These are phyloP conservation scores for Pyrocephalus nanus DNA, from an alignment of 2,797 vertebrate genomes.

Conservation along the genomic window DNA sequence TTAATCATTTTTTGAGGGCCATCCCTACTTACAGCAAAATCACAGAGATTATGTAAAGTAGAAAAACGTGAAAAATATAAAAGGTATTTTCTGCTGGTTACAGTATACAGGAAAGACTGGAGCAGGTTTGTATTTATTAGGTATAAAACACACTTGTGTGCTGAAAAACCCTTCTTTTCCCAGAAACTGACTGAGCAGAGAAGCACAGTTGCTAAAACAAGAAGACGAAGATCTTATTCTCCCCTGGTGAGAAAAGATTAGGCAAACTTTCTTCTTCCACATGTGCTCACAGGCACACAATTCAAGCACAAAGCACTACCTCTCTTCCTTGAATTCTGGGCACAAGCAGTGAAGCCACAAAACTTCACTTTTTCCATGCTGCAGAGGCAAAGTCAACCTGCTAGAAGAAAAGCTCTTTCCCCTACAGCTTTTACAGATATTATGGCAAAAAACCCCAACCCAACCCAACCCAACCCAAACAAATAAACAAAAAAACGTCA, in stretches of 20 bases:
- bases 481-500: background rate
- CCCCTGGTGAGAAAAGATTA: background rate
- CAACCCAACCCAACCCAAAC: no score
- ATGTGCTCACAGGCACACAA: background rate
- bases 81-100: background rate
- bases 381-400: background rate
- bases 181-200: background rate
- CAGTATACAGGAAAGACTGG: background rate
- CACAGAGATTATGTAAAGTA: background rate
- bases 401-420: background rate
- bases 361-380: background rate
- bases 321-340: background rate
- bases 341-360: background rate
- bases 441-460: fast-evolving
- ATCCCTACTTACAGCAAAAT: fast-evolving
- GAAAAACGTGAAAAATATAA: background rate
- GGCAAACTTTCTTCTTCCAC: background rate
- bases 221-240: background rate
- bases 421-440: background rate
- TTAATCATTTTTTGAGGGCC: background rate
- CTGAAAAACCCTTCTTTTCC: background rate
- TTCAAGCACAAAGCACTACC: background rate
- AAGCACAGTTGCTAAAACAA: background rate
- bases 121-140: background rate
- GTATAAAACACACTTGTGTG: background rate